Conservation (phyloP, 37 sponge, comb jelly and placozoan species). For the Halisarca cf. caerulea region DNA sequence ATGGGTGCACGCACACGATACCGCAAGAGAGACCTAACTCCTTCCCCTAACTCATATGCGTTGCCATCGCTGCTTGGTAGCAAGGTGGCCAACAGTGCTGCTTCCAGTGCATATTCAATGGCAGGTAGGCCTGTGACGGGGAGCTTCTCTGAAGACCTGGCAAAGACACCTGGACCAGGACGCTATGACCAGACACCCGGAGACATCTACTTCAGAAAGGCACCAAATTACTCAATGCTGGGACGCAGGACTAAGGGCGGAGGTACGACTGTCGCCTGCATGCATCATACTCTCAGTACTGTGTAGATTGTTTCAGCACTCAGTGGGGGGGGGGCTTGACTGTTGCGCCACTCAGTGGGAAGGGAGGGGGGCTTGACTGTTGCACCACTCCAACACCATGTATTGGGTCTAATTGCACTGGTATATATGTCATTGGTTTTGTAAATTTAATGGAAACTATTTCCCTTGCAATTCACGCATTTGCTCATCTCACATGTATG, state of each 20-base stretch:
- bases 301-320: too few species aligned
- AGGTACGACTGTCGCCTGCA: too few species aligned
- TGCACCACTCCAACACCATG: too few species aligned
- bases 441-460: too few species aligned
- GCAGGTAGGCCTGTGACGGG: constrained; percentile 72
- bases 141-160: constrained; percentile 91
- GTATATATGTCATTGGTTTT: too few species aligned
- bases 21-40: constrained; percentile 82
- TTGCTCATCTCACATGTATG: too few species aligned
- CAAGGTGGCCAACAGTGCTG: constrained; percentile 76
- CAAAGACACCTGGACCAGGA: constrained; percentile 97
- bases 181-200: constrained; percentile 73
- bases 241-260: constrained; percentile 79
- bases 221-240: constrained; percentile 94
- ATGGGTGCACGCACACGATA: constrained; percentile 89
- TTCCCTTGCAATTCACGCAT: too few species aligned
- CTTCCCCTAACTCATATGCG: constrained; percentile 95
- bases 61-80: constrained; percentile 89
- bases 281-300: too few species aligned
- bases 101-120: constrained; percentile 91
- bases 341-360: too few species aligned
- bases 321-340: too few species aligned
- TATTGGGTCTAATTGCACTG: too few species aligned
- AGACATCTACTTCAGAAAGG: constrained; percentile 56
- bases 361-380: too few species aligned